Base-by-base conservation (phyloP, 1,140 invertebrate species). In the Luehdorfia chinensis region DNA sequence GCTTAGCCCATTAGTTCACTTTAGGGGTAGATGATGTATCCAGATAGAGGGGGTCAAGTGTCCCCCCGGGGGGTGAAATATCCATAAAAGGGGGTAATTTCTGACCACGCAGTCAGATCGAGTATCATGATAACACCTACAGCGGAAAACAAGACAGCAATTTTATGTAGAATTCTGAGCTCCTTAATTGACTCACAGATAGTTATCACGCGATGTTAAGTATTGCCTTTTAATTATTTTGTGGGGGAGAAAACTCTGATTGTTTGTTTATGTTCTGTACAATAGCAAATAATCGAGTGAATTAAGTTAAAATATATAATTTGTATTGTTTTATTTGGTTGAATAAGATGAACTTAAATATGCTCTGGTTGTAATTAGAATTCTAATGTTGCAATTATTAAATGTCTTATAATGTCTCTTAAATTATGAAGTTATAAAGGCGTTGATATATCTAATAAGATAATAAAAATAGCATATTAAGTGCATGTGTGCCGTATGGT, bases 11-110 rank as follows among this genome's bases (percentile, higher is more conserved):
- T 84, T 84, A 84, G 75, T 72, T 76, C 69, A 74, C 66, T 79
- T 77, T 73, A 79, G 71, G 77, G 77, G 80, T 76, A 75, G 77
- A 81, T 84, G 80, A 84, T 84, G 80, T 80, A 72, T 81, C 67
- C 72, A 81, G 80, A 81, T 79, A 78, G 30, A 31, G 62, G 63
- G 68, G 75, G 77, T 84, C 80, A 83, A 84, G 80, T 81, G 76
- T 84, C 76, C 75, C 74, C 75, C 77, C 60, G 58, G 75, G 73
- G 77, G 80, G 76, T 70, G 75, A 73, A 78, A 80, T 81, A 75
- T 83, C 66, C 75, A 83, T 80, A 83, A 83, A 76, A 66, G 68
- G 77, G 77, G 75, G 81, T 71, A 74, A 73, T 76, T 77, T 79
- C 66, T 80, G 75, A 77, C 80, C 80, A 59, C 66, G 71, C 61